Conservation (phyloP, 2,113 vertebrate species). For the Pristiophorus japonicus region DNA sequence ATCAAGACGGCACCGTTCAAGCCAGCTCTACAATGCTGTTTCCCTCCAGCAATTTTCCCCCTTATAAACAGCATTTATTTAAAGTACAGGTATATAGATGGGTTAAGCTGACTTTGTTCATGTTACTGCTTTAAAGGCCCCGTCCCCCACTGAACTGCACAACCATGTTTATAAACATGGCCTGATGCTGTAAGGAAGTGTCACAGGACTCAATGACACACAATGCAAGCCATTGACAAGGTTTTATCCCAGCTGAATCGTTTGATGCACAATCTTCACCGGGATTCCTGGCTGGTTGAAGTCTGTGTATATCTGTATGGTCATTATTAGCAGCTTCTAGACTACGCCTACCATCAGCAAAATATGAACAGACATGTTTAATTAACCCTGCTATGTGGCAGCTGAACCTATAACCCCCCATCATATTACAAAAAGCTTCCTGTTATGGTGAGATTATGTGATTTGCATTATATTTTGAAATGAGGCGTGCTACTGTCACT, state of each 20-base stretch:
- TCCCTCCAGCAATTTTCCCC: not conserved
- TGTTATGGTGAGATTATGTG: not conserved
- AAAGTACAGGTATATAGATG: not conserved
- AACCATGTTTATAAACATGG: slow-evolving; percentile 39
- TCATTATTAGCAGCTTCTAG: slow-evolving; percentile 38
- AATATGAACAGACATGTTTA: slow-evolving; percentile 20
- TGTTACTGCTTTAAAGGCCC: slow-evolving; percentile 39
- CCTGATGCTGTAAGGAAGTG: slow-evolving; percentile 30
- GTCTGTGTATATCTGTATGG: slow-evolving; percentile 41
- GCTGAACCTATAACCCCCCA: not conserved
- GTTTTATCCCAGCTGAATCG: not conserved
- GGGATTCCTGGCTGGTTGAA: slow-evolving; percentile 40
- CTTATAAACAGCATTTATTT: not conserved
- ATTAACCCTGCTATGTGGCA: slow-evolving; percentile 18
- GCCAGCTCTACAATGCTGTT: not conserved
- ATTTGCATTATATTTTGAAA: slow-evolving; percentile 8
- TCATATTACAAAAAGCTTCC: not conserved
- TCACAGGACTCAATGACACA: not conserved
- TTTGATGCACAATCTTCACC: slow-evolving; percentile 44
- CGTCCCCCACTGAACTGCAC: slow-evolving; percentile 46
- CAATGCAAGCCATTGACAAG: not conserved
- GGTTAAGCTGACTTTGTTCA: not conserved
- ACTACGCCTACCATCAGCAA: slow-evolving; percentile 19
- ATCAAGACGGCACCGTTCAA: no score
- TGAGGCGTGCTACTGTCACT: not conserved